phyloP scores from a whole-genome alignment of 2,113 vertebrate genomes.

The Oreochromis aureus region DNA sequence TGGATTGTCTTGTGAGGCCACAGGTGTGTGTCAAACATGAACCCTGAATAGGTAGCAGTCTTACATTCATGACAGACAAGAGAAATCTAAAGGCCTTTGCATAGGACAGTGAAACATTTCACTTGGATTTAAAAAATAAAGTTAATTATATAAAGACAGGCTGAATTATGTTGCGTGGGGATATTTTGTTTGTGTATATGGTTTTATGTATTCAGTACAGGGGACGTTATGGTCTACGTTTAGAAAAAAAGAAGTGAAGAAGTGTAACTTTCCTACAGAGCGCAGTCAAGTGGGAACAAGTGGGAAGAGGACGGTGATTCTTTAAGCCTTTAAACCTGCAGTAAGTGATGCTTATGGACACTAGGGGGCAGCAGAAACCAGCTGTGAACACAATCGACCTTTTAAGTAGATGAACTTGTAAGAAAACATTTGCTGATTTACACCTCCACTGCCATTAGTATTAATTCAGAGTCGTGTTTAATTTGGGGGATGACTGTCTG shows the following conservation, averaged over 20 bases:
- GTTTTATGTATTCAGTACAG: background rate
- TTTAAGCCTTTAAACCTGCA: background rate
- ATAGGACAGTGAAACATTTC: background rate
- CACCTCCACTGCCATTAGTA: background rate
- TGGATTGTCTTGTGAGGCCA: background rate
- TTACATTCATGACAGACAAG: no score
- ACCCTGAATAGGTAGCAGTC: background rate
- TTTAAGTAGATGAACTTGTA: background rate
- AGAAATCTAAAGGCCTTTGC: background rate
- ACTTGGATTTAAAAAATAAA: background rate
- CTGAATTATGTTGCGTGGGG: background rate
- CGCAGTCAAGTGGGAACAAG: background rate
- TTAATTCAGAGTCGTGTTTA: background rate
- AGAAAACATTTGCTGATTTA: background rate
- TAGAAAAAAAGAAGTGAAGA: background rate
- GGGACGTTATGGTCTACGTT: background rate
- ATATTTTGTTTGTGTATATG: background rate
- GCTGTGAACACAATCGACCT: background rate
- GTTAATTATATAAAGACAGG: background rate
- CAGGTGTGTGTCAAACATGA: background rate
- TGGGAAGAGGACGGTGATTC: background rate
- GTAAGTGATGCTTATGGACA: background rate
- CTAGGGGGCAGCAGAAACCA: background rate
- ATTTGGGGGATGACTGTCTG: background rate
- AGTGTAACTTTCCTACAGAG: background rate